Conservation (phyloP, 2,797 vertebrate genomes). For the Poeciliopsis infans region DNA sequence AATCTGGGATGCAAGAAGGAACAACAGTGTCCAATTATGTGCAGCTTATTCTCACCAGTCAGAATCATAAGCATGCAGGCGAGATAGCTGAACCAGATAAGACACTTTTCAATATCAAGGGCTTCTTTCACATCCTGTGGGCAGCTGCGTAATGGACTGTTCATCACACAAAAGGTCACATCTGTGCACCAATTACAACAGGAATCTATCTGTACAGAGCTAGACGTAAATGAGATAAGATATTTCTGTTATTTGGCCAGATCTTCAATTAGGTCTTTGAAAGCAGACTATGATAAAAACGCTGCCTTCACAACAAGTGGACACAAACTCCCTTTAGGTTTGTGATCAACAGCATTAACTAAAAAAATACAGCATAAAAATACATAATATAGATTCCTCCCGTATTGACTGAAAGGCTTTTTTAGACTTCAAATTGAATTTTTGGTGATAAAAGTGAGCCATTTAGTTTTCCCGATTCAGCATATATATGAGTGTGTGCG, state of each 20-base stretch:
- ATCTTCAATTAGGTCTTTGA: constrained; percentile 29
- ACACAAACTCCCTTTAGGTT: background rate
- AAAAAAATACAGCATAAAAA: background rate
- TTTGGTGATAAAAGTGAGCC: background rate
- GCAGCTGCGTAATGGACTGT: constrained; percentile 63
- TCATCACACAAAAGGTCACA: constrained; percentile 78
- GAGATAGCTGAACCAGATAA: constrained; percentile 70
- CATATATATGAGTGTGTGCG: too few relatives aligned
- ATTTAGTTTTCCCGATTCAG: background rate
- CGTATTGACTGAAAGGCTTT: constrained; percentile 29
- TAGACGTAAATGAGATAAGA: constrained; percentile 42
- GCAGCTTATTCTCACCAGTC: constrained; percentile 67
- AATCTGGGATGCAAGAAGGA: constrained; percentile 41
- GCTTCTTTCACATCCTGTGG: constrained; percentile 63
- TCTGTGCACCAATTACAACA: constrained; percentile 70
- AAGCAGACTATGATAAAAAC: constrained; percentile 26
- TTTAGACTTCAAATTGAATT: constrained; percentile 19
- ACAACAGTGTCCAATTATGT: constrained; percentile 75
- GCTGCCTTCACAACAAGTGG: constrained; percentile 13
- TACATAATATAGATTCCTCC: background rate
- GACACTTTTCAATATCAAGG: constrained; percentile 65
- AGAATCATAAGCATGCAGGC: constrained; percentile 60
- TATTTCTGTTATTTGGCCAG: constrained; percentile 48
- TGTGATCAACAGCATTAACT: background rate
- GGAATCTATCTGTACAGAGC: constrained; percentile 58